These are phyloP conservation scores for Goniozus legneri DNA, from an alignment of 1,140 invertebrate genomes.

Conservation along the genomic window DNA sequence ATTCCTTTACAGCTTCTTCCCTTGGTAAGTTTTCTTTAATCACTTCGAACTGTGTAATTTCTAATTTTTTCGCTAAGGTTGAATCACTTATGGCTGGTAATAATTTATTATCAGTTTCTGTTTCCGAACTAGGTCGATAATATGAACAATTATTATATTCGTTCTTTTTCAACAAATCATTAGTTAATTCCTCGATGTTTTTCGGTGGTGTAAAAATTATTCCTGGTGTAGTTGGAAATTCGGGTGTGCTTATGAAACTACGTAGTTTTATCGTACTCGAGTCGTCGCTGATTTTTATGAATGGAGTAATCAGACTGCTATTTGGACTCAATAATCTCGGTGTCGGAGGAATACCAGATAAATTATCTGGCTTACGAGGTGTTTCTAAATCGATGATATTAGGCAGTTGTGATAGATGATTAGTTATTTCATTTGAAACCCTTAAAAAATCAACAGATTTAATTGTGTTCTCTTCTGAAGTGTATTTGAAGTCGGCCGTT, in stretches of 20 bases:
- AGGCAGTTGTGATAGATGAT: conserved; percentile 15
- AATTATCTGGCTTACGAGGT: conserved; percentile 36
- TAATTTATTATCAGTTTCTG: conserved; percentile 3
- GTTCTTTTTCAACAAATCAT: conserved; percentile 20
- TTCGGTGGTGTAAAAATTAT: conserved; percentile 39
- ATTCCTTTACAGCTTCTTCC: conserved; percentile 39
- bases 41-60: conserved; percentile 49
- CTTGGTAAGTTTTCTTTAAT: conserved; percentile 46
- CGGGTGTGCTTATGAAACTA: conserved; percentile 41
- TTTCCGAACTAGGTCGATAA: conserved; percentile 36
- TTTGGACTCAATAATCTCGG: conserved; percentile 42
- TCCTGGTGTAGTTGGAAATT: conserved; percentile 44
- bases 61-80: conserved; percentile 19
- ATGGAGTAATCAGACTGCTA: conserved; percentile 24
- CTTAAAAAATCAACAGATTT: conserved; percentile 14
- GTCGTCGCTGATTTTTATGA: conserved; percentile 28
- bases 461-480: not conserved
- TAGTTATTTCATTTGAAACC: conserved; percentile 16
- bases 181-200: conserved; percentile 21
- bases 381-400: conserved; percentile 36
- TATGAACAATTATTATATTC: conserved; percentile 29
- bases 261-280: conserved; percentile 34
- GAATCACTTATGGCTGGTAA: not conserved
- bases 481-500: not conserved
- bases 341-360: conserved; percentile 39